Evolutionary conservation across 2,888 invertebrate species (phyloP).

Genomic region (Lasioglossum malachurum): DNA sequence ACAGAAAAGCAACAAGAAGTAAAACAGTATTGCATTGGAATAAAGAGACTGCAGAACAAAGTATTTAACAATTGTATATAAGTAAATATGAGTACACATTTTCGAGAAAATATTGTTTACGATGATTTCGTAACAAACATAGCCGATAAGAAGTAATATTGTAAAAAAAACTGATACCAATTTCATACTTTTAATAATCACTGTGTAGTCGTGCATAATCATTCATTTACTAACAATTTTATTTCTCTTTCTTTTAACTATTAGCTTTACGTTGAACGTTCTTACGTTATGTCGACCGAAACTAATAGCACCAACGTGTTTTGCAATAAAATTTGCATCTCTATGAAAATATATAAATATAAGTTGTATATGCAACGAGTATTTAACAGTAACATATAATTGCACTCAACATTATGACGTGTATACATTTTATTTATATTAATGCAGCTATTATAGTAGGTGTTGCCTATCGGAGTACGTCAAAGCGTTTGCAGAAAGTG

Average conservation of each 20-base stretch:
- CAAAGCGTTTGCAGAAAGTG: slow-evolving; percentile 47
- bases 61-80: slow-evolving; percentile 82
- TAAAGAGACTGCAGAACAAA: slow-evolving; percentile 80
- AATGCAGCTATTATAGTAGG: slow-evolving; percentile 39
- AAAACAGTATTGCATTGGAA: slow-evolving; percentile 79
- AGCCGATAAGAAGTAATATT: slow-evolving; percentile 46
- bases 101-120: slow-evolving; percentile 75
- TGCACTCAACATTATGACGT: slow-evolving; percentile 29
- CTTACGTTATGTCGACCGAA: background rate
- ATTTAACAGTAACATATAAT: slow-evolving; percentile 36
- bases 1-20: slow-evolving; percentile 45
- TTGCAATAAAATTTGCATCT: slow-evolving; percentile 40
- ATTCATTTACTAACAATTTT: slow-evolving; percentile 10
- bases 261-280: background rate
- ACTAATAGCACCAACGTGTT: slow-evolving; percentile 27
- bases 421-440: slow-evolving; percentile 47
- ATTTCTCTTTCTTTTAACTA: background rate
- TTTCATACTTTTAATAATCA: slow-evolving; percentile 41
- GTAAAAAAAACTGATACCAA: slow-evolving; percentile 66
- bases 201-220: background rate
- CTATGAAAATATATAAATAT: slow-evolving; percentile 26
- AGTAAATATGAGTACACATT: slow-evolving; percentile 80
- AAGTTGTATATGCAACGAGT: slow-evolving; percentile 42
- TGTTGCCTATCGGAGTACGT: slow-evolving; percentile 24
- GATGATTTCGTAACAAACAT: slow-evolving; percentile 62